Evolutionary conservation across 2,113 vertebrate genomes (phyloP).

Genomic region (Mus spicilegus): DNA sequence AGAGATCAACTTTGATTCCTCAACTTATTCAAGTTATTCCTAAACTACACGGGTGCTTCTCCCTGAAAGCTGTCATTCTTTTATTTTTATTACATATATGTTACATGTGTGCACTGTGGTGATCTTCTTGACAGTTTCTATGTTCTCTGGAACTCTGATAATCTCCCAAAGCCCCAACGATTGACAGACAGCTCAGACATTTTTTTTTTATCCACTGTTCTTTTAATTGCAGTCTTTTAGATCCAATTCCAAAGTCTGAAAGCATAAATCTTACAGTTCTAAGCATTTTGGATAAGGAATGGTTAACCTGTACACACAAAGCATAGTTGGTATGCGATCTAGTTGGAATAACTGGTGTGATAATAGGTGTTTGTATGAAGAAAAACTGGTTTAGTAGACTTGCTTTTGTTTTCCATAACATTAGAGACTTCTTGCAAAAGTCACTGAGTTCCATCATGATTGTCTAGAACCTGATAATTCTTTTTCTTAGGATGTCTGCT

Average conservation of each 20-base stretch:
- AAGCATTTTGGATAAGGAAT: background rate
- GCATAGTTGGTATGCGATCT: background rate
- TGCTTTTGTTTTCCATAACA: background rate
- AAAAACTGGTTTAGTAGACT: background rate
- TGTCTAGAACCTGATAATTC: background rate
- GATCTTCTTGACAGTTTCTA: background rate
- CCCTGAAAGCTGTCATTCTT: background rate
- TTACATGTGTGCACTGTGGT: background rate
- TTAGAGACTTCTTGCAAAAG: background rate
- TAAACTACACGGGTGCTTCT: background rate
- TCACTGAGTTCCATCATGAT: background rate
- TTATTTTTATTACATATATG: background rate
- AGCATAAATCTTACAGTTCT: background rate
- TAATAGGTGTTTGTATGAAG: background rate
- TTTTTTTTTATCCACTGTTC: background rate
- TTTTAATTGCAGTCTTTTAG: constrained; percentile 5
- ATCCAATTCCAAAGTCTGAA: background rate
- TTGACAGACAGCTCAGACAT: background rate
- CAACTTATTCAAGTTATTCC: background rate
- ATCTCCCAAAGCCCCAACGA: background rate
- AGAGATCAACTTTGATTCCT: background rate
- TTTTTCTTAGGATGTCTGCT: background rate
- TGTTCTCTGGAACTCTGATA: constrained; percentile 2
- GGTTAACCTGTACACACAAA: background rate
- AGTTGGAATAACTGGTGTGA: background rate